A percentile compares a stretch with the other conserved stretches of the same genome.
These are phyloP conservation scores for Coregonus sp. DNA, from an alignment of 2,797 vertebrate genomes.

Conservation along the genomic window DNA sequence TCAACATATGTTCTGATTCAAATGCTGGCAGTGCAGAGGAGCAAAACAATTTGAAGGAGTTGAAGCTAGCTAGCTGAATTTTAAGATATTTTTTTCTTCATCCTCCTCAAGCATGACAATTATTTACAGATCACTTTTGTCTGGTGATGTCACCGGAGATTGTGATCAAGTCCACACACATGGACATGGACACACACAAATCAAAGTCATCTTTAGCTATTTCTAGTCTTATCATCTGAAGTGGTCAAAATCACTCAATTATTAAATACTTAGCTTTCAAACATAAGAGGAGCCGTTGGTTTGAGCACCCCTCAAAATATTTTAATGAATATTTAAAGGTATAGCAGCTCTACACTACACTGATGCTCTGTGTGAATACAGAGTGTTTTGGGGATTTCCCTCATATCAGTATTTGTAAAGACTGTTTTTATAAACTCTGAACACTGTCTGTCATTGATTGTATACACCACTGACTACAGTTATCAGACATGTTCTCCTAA, in stretches of 20 bases:
- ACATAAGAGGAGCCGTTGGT: neutral
- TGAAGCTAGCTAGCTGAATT: slow-evolving; percentile 48
- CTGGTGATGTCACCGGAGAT: slow-evolving; percentile 58
- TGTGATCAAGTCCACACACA: slow-evolving; percentile 61
- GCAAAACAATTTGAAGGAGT: neutral
- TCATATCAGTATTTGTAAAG: no score
- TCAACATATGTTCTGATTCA: slow-evolving; percentile 73
- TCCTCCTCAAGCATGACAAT: slow-evolving; percentile 60
- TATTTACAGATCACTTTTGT: slow-evolving; percentile 64
- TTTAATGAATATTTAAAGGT: no score
- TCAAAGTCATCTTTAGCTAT: neutral
- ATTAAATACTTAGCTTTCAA: slow-evolving; percentile 6
- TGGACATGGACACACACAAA: neutral
- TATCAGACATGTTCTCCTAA: no score
- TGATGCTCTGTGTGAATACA: no score
- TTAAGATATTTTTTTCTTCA: slow-evolving; percentile 42
- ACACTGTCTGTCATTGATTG: no score
- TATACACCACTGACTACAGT: no score
- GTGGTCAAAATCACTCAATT: slow-evolving; percentile 19
- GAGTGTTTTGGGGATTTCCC: no score
- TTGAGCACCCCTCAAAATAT: neutral
- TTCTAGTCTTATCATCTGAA: neutral
- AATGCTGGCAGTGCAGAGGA: slow-evolving; percentile 36
- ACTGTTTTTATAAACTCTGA: no score
- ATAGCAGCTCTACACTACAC: no score